Evolutionary conservation across 2,888 invertebrate genomes (phyloP).

Genomic region (Ypsolopha sequella): DNA sequence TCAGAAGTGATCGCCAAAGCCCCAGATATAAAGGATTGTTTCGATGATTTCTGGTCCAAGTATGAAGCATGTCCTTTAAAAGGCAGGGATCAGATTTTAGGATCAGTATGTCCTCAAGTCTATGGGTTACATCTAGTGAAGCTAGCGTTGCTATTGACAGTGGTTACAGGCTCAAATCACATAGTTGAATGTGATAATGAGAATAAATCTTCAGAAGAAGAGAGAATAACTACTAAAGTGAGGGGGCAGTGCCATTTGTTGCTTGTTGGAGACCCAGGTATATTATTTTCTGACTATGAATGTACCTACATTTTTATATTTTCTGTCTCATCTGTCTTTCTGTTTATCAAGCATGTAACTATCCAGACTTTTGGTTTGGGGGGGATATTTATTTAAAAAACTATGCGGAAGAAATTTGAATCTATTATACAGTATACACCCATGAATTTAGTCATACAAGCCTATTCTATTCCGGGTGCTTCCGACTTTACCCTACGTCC

Average conservation of each 20-base stretch:
- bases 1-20: slow-evolving; percentile 63
- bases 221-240: slow-evolving; percentile 59
- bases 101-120: slow-evolving; percentile 89
- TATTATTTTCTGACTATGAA: no score
- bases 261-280: slow-evolving; percentile 89
- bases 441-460: not conserved
- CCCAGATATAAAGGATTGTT: slow-evolving; percentile 77
- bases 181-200: slow-evolving; percentile 28
- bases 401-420: no score
- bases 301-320: no score
- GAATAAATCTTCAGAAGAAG: slow-evolving; percentile 63
- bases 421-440: no score
- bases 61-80: slow-evolving; percentile 74
- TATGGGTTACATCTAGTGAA: slow-evolving; percentile 92
- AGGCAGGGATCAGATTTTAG: slow-evolving; percentile 82
- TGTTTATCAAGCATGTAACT: no score
- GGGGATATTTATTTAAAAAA: no score
- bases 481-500: no score
- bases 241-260: slow-evolving; percentile 89
- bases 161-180: slow-evolving; percentile 58
- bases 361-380: no score
- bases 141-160: slow-evolving; percentile 81
- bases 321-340: no score
- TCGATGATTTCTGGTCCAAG: slow-evolving; percentile 79
- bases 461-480: no score